Evolutionary conservation across 2,113 vertebrate species (phyloP), one percentile per base, ranked within the genome.

Genomic region (Tyrannus savana): DNA sequence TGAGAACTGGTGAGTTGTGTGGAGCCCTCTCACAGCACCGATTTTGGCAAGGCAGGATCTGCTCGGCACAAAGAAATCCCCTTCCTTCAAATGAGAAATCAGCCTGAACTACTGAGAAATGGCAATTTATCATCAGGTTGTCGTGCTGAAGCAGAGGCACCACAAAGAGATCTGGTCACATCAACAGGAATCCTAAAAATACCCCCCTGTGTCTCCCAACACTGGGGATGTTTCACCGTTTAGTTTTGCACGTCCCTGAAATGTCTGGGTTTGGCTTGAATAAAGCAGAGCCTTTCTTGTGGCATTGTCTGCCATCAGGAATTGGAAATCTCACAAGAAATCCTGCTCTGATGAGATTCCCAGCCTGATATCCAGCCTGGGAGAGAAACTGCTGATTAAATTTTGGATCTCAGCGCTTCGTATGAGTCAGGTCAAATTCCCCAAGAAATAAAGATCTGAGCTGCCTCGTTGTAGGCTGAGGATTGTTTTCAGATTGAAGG

Each of bases 271-370:
- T 90, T 93, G 79, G 75, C 82, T 52, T 42, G 76, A 82, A 10
- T 37, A 6, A 44, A 74, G 46, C 33, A 41, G 71, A 12, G 64
- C 71, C 58, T 66, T 84, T 89, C 71, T 91, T 87, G 95, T 83
- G 87, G 90, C 79, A 21, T 86, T 95, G 87, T 80, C 55, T 90
- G 55, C 78, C 74, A 55, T 55, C 75, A 74, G 83, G 76, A 86
- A 19, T 8, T 67, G 82, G 93, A 96, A 94, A 86, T 92, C 75
- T 86, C 90, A 77, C 87, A 55, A 88, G 91, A 44, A 93, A 47
- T 19, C 47, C 47, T 4, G 16, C 5, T n/a, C 85, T 88, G 87
- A 86, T 64, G 92, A 88, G 79, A 67, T 88, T 84, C 88, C 68
- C 87, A 71, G 79, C 42, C 58, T 37, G 88, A 86, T 46, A 12